These are phyloP conservation scores for Barypeithes pellucidus DNA, from an alignment of 2,888 invertebrate species.

Conservation along the genomic window DNA sequence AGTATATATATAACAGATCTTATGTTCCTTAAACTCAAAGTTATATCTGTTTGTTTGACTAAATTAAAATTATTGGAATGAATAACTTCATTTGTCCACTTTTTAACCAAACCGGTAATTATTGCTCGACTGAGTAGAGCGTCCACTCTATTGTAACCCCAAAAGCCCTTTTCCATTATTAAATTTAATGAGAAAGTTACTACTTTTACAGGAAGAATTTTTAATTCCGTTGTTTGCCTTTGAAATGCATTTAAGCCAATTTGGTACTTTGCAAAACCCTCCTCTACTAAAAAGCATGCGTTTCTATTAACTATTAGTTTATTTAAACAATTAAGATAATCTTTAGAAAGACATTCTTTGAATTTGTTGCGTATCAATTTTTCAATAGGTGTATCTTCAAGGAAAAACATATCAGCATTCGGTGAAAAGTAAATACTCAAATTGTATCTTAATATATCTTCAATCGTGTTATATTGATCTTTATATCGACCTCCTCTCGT, in stretches of 20 bases:
- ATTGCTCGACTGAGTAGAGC: constrained; percentile 59
- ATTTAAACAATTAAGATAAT: constrained; percentile 58
- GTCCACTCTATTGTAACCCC: constrained; percentile 61
- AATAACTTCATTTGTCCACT: constrained; percentile 50
- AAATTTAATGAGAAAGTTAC: constrained; percentile 64
- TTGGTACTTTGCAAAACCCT: constrained; percentile 61
- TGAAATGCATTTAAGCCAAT: constrained; percentile 58
- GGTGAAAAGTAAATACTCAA: constrained; percentile 58
- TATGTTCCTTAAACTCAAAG: constrained; percentile 50
- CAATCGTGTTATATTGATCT: constrained; percentile 59
- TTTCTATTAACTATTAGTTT: constrained; percentile 57
- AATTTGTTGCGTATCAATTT: constrained; percentile 3
- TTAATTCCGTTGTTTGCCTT: constrained; percentile 42
- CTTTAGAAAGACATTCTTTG: constrained; percentile 54
- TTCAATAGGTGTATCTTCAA: constrained; percentile 43
- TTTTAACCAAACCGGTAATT: constrained; percentile 58
- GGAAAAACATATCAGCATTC: constrained; percentile 57
- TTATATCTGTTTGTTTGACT: not conserved
- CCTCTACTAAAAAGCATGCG: constrained; percentile 60
- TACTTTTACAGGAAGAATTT: constrained; percentile 60
- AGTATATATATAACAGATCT: constrained; percentile 46
- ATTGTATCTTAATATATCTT: constrained; percentile 59
- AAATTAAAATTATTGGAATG: constrained; percentile 27
- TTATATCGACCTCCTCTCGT: constrained; percentile 56
- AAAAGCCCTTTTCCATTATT: constrained; percentile 65